Evolutionary conservation across 2,888 invertebrate genomes (phyloP).

Genomic region (Lithophane leautieri): DNA sequence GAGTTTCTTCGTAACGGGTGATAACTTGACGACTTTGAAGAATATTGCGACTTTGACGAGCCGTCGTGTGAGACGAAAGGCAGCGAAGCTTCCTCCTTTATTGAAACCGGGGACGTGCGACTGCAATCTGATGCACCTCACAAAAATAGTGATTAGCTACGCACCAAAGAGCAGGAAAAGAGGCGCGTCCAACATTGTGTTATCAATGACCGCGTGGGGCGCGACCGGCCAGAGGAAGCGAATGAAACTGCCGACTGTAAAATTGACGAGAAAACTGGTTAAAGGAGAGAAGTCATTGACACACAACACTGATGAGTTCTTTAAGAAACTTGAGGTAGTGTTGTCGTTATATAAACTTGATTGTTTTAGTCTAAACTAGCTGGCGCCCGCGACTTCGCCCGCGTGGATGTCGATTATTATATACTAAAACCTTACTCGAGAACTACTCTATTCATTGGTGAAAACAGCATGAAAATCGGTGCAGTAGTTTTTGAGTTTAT

Average conservation of each 20-base stretch:
- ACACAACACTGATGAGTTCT: conserved; percentile 83
- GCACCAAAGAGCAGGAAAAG: conserved; percentile 81
- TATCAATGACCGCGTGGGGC: conserved; percentile 82
- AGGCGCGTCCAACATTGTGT: conserved; percentile 79
- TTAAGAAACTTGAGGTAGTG: conserved; percentile 85
- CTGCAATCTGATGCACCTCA: conserved; percentile 82
- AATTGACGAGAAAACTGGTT: conserved; percentile 73
- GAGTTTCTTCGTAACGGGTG: conserved; percentile 75
- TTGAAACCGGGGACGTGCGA: conserved; percentile 75
- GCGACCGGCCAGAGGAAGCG: conserved; percentile 80
- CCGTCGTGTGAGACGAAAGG: conserved; percentile 71
- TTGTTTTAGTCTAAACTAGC: background rate
- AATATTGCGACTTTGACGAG: conserved; percentile 67
- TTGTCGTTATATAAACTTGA: conserved; percentile 1
- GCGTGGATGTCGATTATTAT: too few relatives aligned
- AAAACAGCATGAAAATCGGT: too few relatives aligned
- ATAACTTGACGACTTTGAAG: conserved; percentile 75
- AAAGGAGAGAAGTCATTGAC: conserved; percentile 73
- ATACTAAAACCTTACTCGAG: too few relatives aligned
- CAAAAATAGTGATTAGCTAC: conserved; percentile 81
- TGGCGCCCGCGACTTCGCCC: too few relatives aligned
- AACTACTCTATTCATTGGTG: too few relatives aligned
- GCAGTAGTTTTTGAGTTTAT: too few relatives aligned
- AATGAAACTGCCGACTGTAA: conserved; percentile 80
- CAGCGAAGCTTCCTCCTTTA: conserved; percentile 72